A percentile compares a stretch with the other conserved stretches of the same genome.
Evolutionary conservation across 2,797 vertebrate genomes (phyloP).

Genomic region (Orientallactaga sibirica): DNA sequence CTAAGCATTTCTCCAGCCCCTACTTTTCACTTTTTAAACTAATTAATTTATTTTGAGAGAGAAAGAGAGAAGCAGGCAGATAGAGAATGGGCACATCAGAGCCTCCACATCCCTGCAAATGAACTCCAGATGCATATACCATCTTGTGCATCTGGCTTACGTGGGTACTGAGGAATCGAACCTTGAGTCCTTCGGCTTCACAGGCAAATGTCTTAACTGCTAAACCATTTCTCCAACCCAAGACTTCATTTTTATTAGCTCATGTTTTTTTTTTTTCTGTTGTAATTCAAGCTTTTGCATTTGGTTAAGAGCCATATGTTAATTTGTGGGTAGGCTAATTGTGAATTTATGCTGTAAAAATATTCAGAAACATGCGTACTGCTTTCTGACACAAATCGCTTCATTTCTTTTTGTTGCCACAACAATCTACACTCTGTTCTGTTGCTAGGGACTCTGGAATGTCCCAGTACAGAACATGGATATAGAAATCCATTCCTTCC

Average conservation of each 20-base stretch:
- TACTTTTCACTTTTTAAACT: too few relatives aligned
- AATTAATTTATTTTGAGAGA: too few relatives aligned
- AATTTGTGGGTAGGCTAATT: conserved; percentile 38
- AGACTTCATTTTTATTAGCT: conserved; percentile 57
- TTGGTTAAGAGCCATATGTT: conserved; percentile 37
- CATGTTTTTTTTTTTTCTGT: conserved; percentile 39
- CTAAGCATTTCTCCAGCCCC: too few relatives aligned
- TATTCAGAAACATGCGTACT: conserved; percentile 29
- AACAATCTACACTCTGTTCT: conserved; percentile 54
- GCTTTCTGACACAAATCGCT: conserved; percentile 44
- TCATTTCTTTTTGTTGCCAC: conserved; percentile 68
- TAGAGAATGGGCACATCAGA: too few relatives aligned
- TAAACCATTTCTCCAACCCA: too few relatives aligned
- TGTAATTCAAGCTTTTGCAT: background rate
- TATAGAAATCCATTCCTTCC: conserved; percentile 40
- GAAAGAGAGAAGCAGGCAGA: too few relatives aligned
- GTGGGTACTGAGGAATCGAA: too few relatives aligned
- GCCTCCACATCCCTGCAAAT: too few relatives aligned
- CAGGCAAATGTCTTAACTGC: too few relatives aligned
- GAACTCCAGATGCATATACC: too few relatives aligned
- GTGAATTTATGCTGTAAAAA: conserved; percentile 50
- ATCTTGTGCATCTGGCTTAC: too few relatives aligned
- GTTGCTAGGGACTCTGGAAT: conserved; percentile 77
- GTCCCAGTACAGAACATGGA: conserved; percentile 67
- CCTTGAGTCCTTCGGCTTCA: too few relatives aligned